Base-by-base conservation (phyloP, 92 coral and sea anemone species). In the Ricordea florida region DNA sequence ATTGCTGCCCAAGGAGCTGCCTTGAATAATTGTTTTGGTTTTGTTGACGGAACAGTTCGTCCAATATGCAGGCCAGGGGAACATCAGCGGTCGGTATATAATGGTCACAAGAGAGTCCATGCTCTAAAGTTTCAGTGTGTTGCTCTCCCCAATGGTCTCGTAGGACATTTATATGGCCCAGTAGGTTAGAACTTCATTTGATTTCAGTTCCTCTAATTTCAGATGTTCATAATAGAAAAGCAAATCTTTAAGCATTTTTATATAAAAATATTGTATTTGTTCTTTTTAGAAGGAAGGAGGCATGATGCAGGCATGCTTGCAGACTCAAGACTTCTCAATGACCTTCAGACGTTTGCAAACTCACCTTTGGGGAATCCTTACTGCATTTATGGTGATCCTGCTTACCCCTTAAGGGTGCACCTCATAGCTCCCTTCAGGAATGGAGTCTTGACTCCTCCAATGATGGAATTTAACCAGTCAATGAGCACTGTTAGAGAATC, bases 41-140 rank as follows among this genome's bases (percentile, higher is more conserved):
- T 46, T 46, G 53, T 46, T 0, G 53, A 46, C 21, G 53, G 53
- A 15, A 51, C 58, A 21, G 58, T 51, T 22, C 58, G 58, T 51
- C 31, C 58, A 20, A 51, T 51, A 18, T 51, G 35, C 32, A 1
- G 58, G 32, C 58, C 58, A 7, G 58, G 30, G n/a, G 58, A 51
- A 24, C 58, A 51, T 46, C 53, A 46, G 78, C 33, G 65, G 27
- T 27, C 38, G 3, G 51, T 70, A 7, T 70, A 70, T 30, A 72
- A 72, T 57, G 66, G 69, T 3, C 79, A 72, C 57, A 57, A 72
- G 23, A 24, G 58, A 31, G 67, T 72, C 2, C 69, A 72, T 72
- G 67, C 67, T 24, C 47, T 73, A 1, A 73, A 58, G 58, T 42
- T 44, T 59, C 80, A 73, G 80, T 73, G 53, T 26, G 80, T 73